Percentiles rank a stretch among this genome's conserved stretches.
These are phyloP conservation scores for Drosophila equinoxialis DNA, from an alignment of 1,140 invertebrate species.

Conservation along the genomic window DNA sequence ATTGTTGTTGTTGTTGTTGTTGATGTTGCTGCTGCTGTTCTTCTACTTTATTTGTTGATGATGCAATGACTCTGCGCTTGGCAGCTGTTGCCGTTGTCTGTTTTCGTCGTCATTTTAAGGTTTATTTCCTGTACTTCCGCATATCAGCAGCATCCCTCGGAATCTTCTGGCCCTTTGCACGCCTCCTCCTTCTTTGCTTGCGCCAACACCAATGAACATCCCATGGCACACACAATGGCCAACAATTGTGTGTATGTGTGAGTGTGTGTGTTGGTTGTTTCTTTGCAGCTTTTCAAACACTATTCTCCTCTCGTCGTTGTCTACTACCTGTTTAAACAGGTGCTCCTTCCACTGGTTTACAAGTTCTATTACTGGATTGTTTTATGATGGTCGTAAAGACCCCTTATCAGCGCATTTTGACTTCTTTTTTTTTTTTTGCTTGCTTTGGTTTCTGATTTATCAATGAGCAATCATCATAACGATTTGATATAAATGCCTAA, in stretches of 20 bases:
- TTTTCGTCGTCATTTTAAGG: slow-evolving; percentile 29
- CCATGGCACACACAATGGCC: slow-evolving; percentile 48
- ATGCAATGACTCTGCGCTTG: slow-evolving; percentile 80
- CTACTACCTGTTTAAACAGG: slow-evolving; percentile 62
- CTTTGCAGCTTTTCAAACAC: slow-evolving; percentile 73
- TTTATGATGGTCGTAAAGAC: slow-evolving; percentile 8
- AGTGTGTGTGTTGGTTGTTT: slow-evolving; percentile 1
- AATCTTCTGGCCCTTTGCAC: not conserved
- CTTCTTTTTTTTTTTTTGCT: not conserved
- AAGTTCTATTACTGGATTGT: slow-evolving; percentile 46
- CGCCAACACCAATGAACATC: not conserved
- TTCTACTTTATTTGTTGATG: slow-evolving; percentile 68
- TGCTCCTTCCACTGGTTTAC: slow-evolving; percentile 20
- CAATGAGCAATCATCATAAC: not conserved
- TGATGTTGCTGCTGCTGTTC: slow-evolving; percentile 52
- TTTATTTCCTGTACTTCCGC: slow-evolving; percentile 70
- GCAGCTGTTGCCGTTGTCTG: slow-evolving; percentile 70
- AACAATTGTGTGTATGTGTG: slow-evolving; percentile 47
- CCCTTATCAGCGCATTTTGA: not conserved
- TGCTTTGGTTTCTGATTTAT: not conserved
- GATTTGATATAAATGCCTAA: not conserved
- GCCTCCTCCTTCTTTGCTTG: not conserved
- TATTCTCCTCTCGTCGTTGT: slow-evolving; percentile 6
- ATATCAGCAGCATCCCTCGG: slow-evolving; percentile 11
- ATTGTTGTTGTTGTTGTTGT: slow-evolving; percentile 59